phyloP scores from a whole-genome alignment of 2,113 vertebrate genomes.

The Chloropsis hardwickii region DNA sequence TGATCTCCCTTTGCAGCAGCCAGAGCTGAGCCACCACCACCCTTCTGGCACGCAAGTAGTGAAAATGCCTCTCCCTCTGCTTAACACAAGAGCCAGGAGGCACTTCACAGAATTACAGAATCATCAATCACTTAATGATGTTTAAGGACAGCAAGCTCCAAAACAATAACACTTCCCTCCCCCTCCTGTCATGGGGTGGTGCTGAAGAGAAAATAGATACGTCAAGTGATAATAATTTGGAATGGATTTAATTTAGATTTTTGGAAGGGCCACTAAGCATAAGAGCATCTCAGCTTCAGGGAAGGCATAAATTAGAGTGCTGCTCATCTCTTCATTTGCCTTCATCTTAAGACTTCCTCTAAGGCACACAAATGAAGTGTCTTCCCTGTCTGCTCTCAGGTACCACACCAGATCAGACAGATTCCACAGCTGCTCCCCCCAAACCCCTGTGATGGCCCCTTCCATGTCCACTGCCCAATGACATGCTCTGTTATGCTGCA shows the following conservation, averaged over 20 bases:
- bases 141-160: background rate
- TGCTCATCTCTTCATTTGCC: background rate
- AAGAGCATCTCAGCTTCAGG: background rate
- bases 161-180: background rate
- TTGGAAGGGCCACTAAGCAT: background rate
- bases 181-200: no score
- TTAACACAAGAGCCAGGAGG: background rate
- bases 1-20: background rate
- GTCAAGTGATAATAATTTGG: background rate
- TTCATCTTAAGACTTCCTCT: background rate
- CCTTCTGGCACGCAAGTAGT: fast-evolving
- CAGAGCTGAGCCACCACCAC: background rate
- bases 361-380: background rate
- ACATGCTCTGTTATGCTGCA: background rate
- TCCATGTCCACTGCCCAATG: fast-evolving
- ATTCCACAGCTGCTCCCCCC: background rate
- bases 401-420: background rate
- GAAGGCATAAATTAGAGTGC: background rate
- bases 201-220: background rate
- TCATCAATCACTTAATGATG: background rate
- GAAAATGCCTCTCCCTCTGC: background rate
- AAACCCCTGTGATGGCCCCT: background rate
- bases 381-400: background rate
- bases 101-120: background rate
- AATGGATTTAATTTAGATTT: background rate